Base-by-base conservation (phyloP, 2,888 invertebrate species). In the Synanthedon myopaeformis region DNA sequence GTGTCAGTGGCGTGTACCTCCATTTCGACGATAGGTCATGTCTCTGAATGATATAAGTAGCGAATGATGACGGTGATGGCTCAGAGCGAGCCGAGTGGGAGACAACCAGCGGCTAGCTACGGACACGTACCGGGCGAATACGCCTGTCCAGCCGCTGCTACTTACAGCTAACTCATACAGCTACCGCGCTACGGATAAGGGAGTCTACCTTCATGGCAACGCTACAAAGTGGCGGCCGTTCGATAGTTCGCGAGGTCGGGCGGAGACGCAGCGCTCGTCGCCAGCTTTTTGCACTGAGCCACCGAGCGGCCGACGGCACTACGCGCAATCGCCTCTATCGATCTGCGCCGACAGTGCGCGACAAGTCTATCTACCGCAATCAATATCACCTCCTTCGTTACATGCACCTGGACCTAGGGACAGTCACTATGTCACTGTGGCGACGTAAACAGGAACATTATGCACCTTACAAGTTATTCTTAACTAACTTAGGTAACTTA, bases 161-260 rank as follows among this genome's bases (percentile, higher is more conserved):
- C 79, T 74, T 81, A 82, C 76, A 70, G 76, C 82, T 79, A 82
- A 69, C 69, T 67, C 76, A 74, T 76, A 78, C 71, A 73, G 74
- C 79, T 82, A 83, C 67, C 74, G 76, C 79, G 72, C 81, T 83
- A 82, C 70, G 70, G 72, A 68, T 67, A 70, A 69, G 70, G 76
- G 74, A 70, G 65, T 70, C 72, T 86, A 86, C 86, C 86, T 86
- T 82, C 86, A 86, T 86, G 73, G 83, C 84, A 82, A 85, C 82
- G 74, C 71, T n/a, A 59, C 71, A 71, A 67, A 57, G 56, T 58
- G 60, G 56, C 58, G 56, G 60, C 61, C 51, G 51, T 49, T 50
- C 45, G 42, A 56, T 53, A 49, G 19, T 49, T 12, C 19, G 56
- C 56, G 54, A 41, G 54, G 57, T 57, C 58, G 59, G 58, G 54